Evolutionary conservation across 2,113 vertebrate genomes (phyloP), one percentile per base, ranked within the genome.

Genomic region (Leucopsar rothschildi): DNA sequence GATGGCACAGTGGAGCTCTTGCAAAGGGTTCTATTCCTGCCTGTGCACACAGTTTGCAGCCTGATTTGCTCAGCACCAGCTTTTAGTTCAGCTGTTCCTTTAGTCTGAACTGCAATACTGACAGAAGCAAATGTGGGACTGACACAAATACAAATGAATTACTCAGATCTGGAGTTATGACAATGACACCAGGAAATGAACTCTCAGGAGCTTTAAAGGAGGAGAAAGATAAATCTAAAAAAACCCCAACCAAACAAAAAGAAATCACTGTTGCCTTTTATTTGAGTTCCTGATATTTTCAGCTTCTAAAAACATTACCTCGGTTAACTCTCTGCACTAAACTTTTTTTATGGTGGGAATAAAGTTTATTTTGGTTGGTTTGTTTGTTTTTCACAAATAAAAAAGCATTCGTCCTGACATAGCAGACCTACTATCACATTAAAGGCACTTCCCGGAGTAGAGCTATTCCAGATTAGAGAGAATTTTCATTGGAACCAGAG

Each of bases 381-480:
- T 40, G 3, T 42, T 42, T 42, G 65, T 66, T 87, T 44, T 68
- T 83, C 56, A 75, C 66, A 87, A 93, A 96, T 76, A 45, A 60
- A 63, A 86, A 86, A 42, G 8, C 47, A 50, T 16, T 42, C 4
- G 37, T 52, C 72, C 55, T 0, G 3, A 39, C 28, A 68, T 6
- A 31, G 47, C 47, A 40, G 64, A 42, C 23, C 50, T 45, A n/a
- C 50, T 78, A 13, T 75, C 49, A 9, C 33, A 78, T 75, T 68
- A 93, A 93, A 95, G 68, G 56, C 71, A 92, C 57, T 15, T 92
- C 88, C 77, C 92, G 59, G 37, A 92, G 78, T 63, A 94, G 76
- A 82, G 69, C 90, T 97, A 66, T 90, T 97, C 85, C 95, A 79
- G 33, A 90, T 89, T 60, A 70, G 61, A 97, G 63, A 94, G 93